These are phyloP conservation scores for Hypothenemus hampei DNA, from an alignment of 1,140 invertebrate genomes.

Conservation along the genomic window DNA sequence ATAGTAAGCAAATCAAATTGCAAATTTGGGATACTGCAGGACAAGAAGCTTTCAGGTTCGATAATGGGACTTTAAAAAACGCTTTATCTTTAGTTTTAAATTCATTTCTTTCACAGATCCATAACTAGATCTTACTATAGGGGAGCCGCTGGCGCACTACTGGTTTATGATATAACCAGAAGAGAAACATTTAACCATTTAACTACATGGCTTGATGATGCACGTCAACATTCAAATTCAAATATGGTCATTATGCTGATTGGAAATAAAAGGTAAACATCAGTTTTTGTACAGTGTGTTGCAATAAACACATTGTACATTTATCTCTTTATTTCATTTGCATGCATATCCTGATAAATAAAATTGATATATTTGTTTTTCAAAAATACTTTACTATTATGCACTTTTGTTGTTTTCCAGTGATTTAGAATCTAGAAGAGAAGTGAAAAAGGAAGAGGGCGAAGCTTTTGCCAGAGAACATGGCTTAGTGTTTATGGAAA, in stretches of 20 bases:
- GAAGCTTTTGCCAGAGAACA: constrained; percentile 99
- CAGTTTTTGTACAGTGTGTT: neutral
- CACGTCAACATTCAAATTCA: constrained; percentile 98
- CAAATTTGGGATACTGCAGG: constrained; percentile 81
- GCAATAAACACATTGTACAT: neutral
- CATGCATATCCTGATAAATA: too few relatives aligned
- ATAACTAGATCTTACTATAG: constrained; percentile 98
- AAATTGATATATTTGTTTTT: too few relatives aligned
- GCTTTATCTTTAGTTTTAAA: neutral
- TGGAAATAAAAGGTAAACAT: constrained; percentile 85
- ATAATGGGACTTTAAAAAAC: neutral
- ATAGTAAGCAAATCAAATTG: constrained; percentile 69
- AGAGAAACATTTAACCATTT: constrained; percentile 99
- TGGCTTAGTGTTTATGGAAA: constrained; percentile 99
- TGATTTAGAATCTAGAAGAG: constrained; percentile 94
- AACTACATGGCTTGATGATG: constrained; percentile 99
- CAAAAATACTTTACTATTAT: too few relatives aligned
- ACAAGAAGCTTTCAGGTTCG: constrained; percentile 87
- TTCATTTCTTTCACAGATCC: constrained; percentile 57
- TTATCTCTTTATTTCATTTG: neutral
- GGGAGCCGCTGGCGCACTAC: constrained; percentile 93
- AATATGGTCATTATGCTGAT: constrained; percentile 99
- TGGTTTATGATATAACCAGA: constrained; percentile 98
- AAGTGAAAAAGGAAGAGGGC: constrained; percentile 98
- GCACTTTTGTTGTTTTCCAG: too few relatives aligned